phyloP scores from a whole-genome alignment of 2,797 vertebrate genomes.

The Galago senegalensis region DNA sequence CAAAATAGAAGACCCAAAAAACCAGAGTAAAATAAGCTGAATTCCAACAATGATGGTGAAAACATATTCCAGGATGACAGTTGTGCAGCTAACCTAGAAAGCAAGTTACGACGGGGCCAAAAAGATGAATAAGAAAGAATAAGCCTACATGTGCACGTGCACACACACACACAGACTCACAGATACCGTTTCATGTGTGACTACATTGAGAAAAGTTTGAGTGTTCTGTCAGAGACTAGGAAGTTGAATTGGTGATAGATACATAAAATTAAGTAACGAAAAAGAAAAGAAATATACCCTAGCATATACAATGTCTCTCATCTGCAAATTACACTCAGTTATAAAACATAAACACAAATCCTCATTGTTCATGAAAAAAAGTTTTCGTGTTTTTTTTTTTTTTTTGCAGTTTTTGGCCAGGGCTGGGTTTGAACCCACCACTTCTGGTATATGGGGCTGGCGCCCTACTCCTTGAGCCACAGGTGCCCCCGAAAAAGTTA shows the following conservation, averaged over 20 bases:
- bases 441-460: no score
- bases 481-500: not conserved
- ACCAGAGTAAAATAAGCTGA: not conserved
- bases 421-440: no score
- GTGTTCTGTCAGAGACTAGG: not conserved
- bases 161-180: not conserved
- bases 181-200: not conserved
- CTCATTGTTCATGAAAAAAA: no score
- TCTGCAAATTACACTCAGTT: not conserved
- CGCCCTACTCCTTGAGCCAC: no score
- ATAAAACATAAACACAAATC: not conserved
- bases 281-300: not conserved
- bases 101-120: not conserved
- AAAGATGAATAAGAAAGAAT: not conserved
- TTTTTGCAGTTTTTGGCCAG: no score
- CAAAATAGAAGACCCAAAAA: not conserved
- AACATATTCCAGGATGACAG: not conserved
- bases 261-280: conserved; percentile 20
- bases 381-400: no score
- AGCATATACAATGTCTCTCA: not conserved
- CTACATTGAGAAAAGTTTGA: not conserved
- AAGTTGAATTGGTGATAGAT: not conserved
- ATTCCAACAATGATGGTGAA: not conserved
- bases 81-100: not conserved
- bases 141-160: accelerated